Evolutionary conservation across 1,140 invertebrate species (phyloP), one percentile per base, ranked within the genome.

Genomic region (Delia radicum): DNA sequence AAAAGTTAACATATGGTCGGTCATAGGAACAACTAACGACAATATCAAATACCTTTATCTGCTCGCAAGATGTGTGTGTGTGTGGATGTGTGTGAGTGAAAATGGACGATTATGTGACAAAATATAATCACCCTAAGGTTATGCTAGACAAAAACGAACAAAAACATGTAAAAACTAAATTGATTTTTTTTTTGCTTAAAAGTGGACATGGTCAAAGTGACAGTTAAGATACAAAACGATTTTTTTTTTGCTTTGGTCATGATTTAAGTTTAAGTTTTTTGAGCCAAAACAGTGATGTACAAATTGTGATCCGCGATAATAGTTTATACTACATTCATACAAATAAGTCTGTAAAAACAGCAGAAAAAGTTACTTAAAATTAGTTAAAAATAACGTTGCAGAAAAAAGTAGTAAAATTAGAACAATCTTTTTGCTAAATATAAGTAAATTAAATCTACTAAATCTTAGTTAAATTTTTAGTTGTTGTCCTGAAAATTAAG

Each of bases 101-200:
- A 42, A 1, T 12, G 21, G 46, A 55, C 4, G n/a, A n/a, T n/a
- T 55, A 18, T 55, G 29, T 33, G 65, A 37, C 65, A 69, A 33
- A 33, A 69, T 26, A 24, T 33, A 69, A 69, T 69, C 65, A 37
- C 65, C 65, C 65, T 69, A 33, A 21, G 65, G 65, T 69, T 33
- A 69, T 37, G 31, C 6, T 69, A 37, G 33, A 69, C n/a, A 69
- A 10, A n/a, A 33, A 42, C 3, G n/a, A 42, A 42, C 12, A 10
- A 15, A 42, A 42, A 42, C 65, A 37, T 37, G 65, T 69, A 69
- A 33, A 69, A 69, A 69, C 37, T 69, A 69, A 69, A 69, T 69
- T 69, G 65, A 69, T 33, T 69, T 69, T 69, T 31, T 63, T 13
- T 18, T 26, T 65, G n/a, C 24, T 18, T 3, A 31, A 33, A 33